Evolutionary conservation across 2,113 vertebrate genomes (phyloP), one percentile per base, ranked within the genome.

Genomic region (Lucifuga dentata): DNA sequence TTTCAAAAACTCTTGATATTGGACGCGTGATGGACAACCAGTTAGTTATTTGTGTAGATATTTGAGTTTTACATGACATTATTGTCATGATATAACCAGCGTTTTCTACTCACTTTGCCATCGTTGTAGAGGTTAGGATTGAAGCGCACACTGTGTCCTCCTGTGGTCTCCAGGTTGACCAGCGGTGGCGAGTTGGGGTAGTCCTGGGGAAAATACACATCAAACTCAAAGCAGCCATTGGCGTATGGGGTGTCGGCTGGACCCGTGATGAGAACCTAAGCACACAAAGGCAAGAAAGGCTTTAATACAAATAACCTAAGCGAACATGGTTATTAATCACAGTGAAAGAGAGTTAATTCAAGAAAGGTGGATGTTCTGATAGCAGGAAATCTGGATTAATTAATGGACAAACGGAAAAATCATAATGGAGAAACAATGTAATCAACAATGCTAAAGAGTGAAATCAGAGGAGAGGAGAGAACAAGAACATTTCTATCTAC

Each of bases 111-210:
- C 80, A 98, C 98, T 92, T 99, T 99, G 91, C 98, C 98, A 58
- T 99, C 98, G 12, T 99, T 99, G 91, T 99, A 99, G 87, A 99
- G 97, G 85, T 99, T 99, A 65, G 97, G 98, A 90, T 99, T 99
- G 86, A 99, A 99, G 80, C 98, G 94, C 72, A 99, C 97, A 0
- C 97, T 99, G 90, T 99, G 97, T 26, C 97, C 97, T 5, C 98
- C 98, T 0, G 98, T 99, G 62, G 98, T 99, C 93, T 99, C 98
- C 84, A 99, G 92, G 84, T 99, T 99, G 76, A 99, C 98, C 83
- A 99, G 95, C 0, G 98, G 98, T 46, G 98, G 98, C 2, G 98
- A 99, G 89, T 98, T 98, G 3, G 98, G 98, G 83, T 99, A 99
- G 87, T 99, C 98, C 93, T 99, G 98, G 61, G 98, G 98, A 81